Evolutionary conservation across 2,888 invertebrate genomes (phyloP), one percentile per base, ranked within the genome.

Genomic region (Horisme vitalbata): DNA sequence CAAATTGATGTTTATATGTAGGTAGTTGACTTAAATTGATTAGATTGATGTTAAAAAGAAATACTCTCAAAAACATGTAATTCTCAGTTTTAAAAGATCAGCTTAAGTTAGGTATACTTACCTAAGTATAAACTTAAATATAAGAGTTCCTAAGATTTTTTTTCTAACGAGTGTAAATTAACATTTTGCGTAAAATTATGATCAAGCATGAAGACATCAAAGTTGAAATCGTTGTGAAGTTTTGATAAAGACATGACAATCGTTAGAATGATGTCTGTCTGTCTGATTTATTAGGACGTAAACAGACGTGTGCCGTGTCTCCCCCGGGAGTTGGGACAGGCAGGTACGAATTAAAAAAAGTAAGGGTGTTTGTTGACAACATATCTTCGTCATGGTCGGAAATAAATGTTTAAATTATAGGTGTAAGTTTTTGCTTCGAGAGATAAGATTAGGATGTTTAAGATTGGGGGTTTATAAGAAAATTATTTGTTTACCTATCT

Each of bases 321-420:
- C 70, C 58, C 66, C 33, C 24, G 67, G 60, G 70, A 53, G 48
- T 4, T 4, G 5, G 45, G 49, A 66, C 80, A 80, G 83, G 79
- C 78, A 80, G 18, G 18, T 5, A 18, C 5, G 63, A 41, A 62
- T 47, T 54, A 78, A 80, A 83, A 83, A 79, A 77, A 64, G 44
- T 58, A 64, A 75, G 83, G 83, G 82, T 83, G 83, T 79, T 75
- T 84, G 83, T 85, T 85, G 85, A 84, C 83, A 81, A 68, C 64
- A 61, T 68, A 62, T 68, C 62, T 73, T 75, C 69, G 79, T 75
- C 75, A 79, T 61, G 76, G 68, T 70, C 62, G 57, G 60, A 65
- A 48, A 55, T 51, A 46, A 49, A 48, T 50, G 48, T 55, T 57
- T 20, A 41, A 36, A 52, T 39, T 38, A 15, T 41, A 34, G 20